These are phyloP conservation scores for Oreochromis grahami DNA, from an alignment of 2,797 vertebrate genomes.

Conservation along the genomic window DNA sequence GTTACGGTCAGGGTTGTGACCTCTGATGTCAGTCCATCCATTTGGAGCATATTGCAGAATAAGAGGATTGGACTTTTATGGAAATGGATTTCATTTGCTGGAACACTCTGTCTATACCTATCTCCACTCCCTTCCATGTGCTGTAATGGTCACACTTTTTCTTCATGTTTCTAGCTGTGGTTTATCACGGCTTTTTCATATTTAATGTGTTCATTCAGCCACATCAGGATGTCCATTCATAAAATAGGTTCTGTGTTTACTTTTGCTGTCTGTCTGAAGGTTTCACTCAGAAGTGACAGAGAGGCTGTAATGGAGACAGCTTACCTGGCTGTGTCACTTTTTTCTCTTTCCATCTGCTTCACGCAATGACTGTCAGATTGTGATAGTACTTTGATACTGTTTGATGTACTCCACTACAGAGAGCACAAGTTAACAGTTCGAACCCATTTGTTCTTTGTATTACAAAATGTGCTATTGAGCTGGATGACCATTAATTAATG, in stretches of 20 bases:
- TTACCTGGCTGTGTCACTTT: conserved; percentile 29
- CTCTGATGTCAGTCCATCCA: conserved; percentile 55
- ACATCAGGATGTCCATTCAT: neutral
- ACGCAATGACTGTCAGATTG: neutral
- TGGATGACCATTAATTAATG: neutral
- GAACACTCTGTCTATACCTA: neutral
- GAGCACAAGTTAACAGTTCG: neutral
- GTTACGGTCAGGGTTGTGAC: conserved; percentile 53
- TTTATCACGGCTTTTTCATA: neutral
- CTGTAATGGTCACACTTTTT: neutral
- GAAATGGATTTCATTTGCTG: conserved; percentile 64
- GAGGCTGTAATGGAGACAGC: conserved; percentile 18
- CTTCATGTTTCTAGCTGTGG: neutral
- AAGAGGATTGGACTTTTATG: conserved; percentile 64
- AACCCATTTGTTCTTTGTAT: neutral
- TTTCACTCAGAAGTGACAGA: conserved; percentile 17
- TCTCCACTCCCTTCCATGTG: neutral
- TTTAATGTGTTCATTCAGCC: neutral
- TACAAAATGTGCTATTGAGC: neutral
- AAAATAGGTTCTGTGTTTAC: neutral
- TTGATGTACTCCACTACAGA: neutral
- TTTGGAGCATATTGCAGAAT: conserved; percentile 63
- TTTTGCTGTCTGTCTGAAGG: neutral
- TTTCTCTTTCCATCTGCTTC: conserved; percentile 19
- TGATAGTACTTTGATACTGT: neutral